Percentiles rank a stretch among this genome's conserved stretches.
phyloP scores from a whole-genome alignment of 2,888 invertebrate species.

The Zele albiditarsus region DNA sequence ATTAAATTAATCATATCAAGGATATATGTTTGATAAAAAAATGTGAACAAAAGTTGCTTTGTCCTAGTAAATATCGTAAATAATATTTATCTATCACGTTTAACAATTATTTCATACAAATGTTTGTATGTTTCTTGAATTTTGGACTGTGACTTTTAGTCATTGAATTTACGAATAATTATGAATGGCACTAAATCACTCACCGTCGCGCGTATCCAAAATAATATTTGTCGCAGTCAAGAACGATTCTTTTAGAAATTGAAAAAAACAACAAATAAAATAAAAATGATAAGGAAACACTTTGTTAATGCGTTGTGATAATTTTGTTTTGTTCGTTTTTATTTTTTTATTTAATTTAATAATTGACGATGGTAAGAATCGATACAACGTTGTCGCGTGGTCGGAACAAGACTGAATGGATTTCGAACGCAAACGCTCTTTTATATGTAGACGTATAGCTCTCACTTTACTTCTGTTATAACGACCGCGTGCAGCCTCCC shows the following conservation, averaged over 20 bases:
- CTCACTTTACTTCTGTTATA: slow-evolving; percentile 53
- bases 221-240: background rate
- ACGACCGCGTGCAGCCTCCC: slow-evolving; percentile 45
- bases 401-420: slow-evolving; percentile 63
- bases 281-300: background rate
- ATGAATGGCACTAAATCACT: background rate
- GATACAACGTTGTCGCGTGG: slow-evolving; percentile 58
- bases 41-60: too few relatives aligned
- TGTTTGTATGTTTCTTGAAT: too few relatives aligned
- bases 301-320: background rate
- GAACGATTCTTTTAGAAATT: background rate
- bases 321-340: background rate
- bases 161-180: too few relatives aligned
- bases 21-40: too few relatives aligned
- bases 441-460: slow-evolving; percentile 65
- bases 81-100: too few relatives aligned
- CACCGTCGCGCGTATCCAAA: slow-evolving; percentile 1
- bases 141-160: too few relatives aligned
- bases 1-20: too few relatives aligned
- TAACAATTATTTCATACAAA: too few relatives aligned
- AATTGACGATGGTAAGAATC: background rate
- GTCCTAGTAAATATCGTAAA: too few relatives aligned
- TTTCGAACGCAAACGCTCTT: slow-evolving; percentile 57
- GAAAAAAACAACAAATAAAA: background rate
- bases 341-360: background rate